Percentiles rank a stretch among this genome's conserved stretches.
These are phyloP conservation scores for Phoenicopterus ruber DNA, from an alignment of 2,113 vertebrate genomes.

Conservation along the genomic window DNA sequence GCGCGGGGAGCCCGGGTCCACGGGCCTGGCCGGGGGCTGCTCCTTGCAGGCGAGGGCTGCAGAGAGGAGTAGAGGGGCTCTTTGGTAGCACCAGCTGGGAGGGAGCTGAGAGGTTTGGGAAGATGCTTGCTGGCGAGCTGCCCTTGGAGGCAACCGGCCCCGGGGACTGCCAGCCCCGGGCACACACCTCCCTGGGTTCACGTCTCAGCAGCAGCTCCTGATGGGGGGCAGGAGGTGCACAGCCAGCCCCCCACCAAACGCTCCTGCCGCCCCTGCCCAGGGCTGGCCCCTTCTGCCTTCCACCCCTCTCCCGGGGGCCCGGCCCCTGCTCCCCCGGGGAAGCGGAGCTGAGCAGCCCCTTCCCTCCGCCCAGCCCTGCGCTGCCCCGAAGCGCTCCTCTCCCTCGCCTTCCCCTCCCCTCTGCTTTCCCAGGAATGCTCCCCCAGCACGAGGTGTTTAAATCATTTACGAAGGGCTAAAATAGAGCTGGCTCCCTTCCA, in stretches of 20 bases:
- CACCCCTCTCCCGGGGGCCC: neutral
- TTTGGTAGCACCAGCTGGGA: neutral
- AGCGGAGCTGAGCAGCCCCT: neutral
- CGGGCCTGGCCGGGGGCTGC: neutral
- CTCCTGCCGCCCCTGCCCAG: neutral
- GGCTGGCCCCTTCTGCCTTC: neutral
- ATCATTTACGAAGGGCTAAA: neutral
- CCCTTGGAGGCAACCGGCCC: neutral
- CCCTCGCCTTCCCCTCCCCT: accelerated
- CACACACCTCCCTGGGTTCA: neutral
- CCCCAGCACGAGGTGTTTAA: neutral
- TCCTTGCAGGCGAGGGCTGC: neutral
- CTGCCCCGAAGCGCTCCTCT: accelerated
- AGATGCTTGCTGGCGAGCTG: neutral
- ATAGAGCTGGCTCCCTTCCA: neutral
- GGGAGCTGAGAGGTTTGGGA: neutral
- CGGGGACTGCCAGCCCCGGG: accelerated
- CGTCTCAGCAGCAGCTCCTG: neutral
- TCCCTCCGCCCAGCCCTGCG: neutral
- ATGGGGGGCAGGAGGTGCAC: neutral
- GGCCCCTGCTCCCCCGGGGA: accelerated
- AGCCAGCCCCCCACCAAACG: neutral
- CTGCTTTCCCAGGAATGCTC: neutral
- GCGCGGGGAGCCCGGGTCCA: accelerated
- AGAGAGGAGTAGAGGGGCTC: neutral